Evolutionary conservation across 1,140 invertebrate genomes (phyloP).

Genomic region (Tenebrio molitor): DNA sequence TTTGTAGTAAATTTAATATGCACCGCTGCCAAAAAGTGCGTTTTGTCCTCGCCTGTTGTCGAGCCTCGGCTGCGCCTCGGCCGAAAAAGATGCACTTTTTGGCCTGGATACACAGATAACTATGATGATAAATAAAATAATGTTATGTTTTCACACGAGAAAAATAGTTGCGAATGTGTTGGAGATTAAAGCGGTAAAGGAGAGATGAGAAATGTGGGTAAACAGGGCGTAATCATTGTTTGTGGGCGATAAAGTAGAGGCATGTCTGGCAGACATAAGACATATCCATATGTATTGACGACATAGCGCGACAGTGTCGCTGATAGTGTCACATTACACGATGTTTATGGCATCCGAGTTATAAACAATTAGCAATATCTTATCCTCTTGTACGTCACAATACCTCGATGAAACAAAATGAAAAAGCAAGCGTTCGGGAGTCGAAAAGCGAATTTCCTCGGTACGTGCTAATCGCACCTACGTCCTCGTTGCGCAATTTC

Average conservation of each 20-base stretch:
- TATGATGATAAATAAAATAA: no score
- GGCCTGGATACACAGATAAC: no score
- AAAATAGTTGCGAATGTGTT: no score
- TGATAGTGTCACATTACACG: slow-evolving; percentile 19
- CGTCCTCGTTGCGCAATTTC: slow-evolving; percentile 27
- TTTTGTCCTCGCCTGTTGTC: no score
- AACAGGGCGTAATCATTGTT: slow-evolving; percentile 8
- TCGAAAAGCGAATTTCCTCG: not conserved
- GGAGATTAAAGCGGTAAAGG: no score
- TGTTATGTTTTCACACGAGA: no score
- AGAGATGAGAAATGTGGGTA: no score
- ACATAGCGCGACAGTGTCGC: slow-evolving; percentile 15
- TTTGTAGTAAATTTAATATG: no score
- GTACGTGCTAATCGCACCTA: not conserved
- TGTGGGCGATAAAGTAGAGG: not conserved
- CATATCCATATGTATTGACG: slow-evolving; percentile 30
- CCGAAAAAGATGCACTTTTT: no score
- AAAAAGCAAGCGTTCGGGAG: not conserved
- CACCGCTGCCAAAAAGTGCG: no score
- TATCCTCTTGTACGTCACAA: not conserved
- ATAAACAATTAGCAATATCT: slow-evolving; percentile 28
- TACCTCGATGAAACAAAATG: not conserved
- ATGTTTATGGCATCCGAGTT: not conserved
- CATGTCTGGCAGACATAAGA: slow-evolving; percentile 25
- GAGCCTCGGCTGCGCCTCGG: no score